Percentiles rank a stretch among this genome's conserved stretches.
Conservation (phyloP, 2,113 vertebrate genomes). For the Takifugu flavidus region DNA sequence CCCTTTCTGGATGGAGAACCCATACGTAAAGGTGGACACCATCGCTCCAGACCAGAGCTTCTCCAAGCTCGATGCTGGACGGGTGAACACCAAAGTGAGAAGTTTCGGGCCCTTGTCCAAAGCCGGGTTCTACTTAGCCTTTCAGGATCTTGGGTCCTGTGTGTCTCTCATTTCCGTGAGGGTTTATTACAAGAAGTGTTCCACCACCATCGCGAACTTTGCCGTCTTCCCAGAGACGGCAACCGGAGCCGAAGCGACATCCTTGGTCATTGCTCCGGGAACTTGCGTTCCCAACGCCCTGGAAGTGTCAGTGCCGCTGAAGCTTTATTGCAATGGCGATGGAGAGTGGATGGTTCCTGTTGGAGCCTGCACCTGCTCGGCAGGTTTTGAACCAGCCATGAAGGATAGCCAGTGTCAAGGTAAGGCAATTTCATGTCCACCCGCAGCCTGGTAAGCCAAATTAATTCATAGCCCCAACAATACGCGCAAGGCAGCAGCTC, state of each 20-base stretch:
- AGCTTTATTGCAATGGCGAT: slow-evolving; percentile 95
- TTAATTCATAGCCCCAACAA: slow-evolving; percentile 6
- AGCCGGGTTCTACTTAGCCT: slow-evolving; percentile 95
- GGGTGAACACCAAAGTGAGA: slow-evolving; percentile 92
- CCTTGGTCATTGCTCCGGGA: slow-evolving; percentile 93
- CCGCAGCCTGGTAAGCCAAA: too few species aligned
- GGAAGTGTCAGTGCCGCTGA: slow-evolving; percentile 94
- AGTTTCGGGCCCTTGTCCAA: slow-evolving; percentile 97
- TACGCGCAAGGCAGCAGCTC: background rate
- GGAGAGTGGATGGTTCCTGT: slow-evolving; percentile 99
- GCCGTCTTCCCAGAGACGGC: slow-evolving; percentile 96
- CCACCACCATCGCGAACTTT: slow-evolving; percentile 91
- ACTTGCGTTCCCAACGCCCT: slow-evolving; percentile 89
- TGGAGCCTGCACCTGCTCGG: slow-evolving; percentile 89
- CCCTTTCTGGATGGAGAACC: slow-evolving; percentile 99
- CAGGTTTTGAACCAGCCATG: slow-evolving; percentile 87
- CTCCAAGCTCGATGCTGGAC: slow-evolving; percentile 88
- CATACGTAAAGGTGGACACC: slow-evolving; percentile 98
- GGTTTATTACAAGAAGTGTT: slow-evolving; percentile 97
- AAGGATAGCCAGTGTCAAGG: slow-evolving; percentile 93
- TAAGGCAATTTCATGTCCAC: slow-evolving; percentile 50
- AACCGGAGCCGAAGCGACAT: slow-evolving; percentile 93
- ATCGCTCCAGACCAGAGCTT: slow-evolving; percentile 96
- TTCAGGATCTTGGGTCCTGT: slow-evolving; percentile 96
- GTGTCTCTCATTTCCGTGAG: slow-evolving; percentile 97